A percentile compares a stretch with the other conserved stretches of the same genome.
Conservation (phyloP, 2,888 invertebrate genomes). For the Eulithis prunata region DNA sequence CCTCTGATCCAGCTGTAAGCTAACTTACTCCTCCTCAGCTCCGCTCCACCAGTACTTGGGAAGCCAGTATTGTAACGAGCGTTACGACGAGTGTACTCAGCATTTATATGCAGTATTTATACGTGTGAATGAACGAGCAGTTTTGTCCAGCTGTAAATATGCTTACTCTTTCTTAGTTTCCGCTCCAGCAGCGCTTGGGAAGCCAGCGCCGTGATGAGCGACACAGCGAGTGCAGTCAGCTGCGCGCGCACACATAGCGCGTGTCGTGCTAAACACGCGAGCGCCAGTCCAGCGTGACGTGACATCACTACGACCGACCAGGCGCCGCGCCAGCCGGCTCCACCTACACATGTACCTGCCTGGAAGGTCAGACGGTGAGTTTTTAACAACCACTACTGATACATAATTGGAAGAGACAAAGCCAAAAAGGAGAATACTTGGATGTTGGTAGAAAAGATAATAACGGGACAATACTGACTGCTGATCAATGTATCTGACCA, state of each 20-base stretch:
- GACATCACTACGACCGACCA: constrained; percentile 80
- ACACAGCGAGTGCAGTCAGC: constrained; percentile 68
- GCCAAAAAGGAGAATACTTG: no score
- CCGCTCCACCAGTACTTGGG: constrained; percentile 67
- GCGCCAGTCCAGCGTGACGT: constrained; percentile 82
- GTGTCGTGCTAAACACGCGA: constrained; percentile 87
- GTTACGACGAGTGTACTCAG: constrained; percentile 67
- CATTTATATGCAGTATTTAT: constrained; percentile 10
- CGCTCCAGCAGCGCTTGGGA: constrained; percentile 68
- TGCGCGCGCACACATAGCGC: constrained; percentile 83
- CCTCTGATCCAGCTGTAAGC: not conserved
- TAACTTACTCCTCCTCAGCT: constrained; percentile 55
- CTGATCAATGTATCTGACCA: no score
- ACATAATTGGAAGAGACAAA: no score
- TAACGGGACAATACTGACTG: no score
- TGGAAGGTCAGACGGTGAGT: constrained; percentile 36
- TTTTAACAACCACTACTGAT: no score
- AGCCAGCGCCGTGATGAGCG: constrained; percentile 71
- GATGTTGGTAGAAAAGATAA: no score
- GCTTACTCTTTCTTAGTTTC: constrained; percentile 57
- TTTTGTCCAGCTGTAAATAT: no score
- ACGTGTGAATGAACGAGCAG: no score
- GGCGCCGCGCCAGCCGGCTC: constrained; percentile 83
- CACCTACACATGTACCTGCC: constrained; percentile 72
- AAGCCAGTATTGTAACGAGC: constrained; percentile 52